These are phyloP conservation scores for Mythimna loreyi DNA, from an alignment of 2,888 invertebrate species.

Conservation along the genomic window DNA sequence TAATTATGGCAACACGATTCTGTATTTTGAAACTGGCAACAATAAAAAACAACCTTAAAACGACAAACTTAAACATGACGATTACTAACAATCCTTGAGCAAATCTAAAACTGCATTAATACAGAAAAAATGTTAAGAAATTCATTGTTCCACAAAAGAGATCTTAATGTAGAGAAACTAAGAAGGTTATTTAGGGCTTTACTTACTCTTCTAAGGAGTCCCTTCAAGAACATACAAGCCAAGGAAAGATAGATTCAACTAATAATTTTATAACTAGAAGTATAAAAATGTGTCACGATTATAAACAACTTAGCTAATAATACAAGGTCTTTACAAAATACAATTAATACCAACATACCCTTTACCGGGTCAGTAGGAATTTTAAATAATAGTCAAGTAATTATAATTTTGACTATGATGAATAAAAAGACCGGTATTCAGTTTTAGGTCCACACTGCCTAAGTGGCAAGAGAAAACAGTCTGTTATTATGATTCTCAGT, in stretches of 20 bases:
- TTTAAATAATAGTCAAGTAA: slow-evolving; percentile 41
- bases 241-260: slow-evolving; percentile 72
- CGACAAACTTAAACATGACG: slow-evolving; percentile 67
- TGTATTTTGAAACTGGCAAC: slow-evolving; percentile 64
- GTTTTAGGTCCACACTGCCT: slow-evolving; percentile 10
- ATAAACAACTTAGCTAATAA: slow-evolving; percentile 74
- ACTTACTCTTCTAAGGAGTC: slow-evolving; percentile 71
- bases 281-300: slow-evolving; percentile 70
- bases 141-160: slow-evolving; percentile 82
- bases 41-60: slow-evolving; percentile 67
- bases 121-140: slow-evolving; percentile 70
- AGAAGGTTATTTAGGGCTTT: slow-evolving; percentile 67
- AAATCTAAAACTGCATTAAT: slow-evolving; percentile 68
- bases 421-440: slow-evolving; percentile 4
- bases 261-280: slow-evolving; percentile 71
- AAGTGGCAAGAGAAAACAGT: slow-evolving; percentile 7
- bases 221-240: slow-evolving; percentile 68
- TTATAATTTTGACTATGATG: slow-evolving; percentile 25
- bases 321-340: slow-evolving; percentile 64
- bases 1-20: slow-evolving; percentile 67
- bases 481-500: slow-evolving; percentile 7
- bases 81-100: slow-evolving; percentile 84
- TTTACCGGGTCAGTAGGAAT: slow-evolving; percentile 57
- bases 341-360: slow-evolving; percentile 48
- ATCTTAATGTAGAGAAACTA: slow-evolving; percentile 76